A percentile compares a stretch with the other conserved stretches of the same genome.
These are phyloP conservation scores for Prenolepis imparis DNA, from an alignment of 2,888 invertebrate genomes.

Conservation along the genomic window DNA sequence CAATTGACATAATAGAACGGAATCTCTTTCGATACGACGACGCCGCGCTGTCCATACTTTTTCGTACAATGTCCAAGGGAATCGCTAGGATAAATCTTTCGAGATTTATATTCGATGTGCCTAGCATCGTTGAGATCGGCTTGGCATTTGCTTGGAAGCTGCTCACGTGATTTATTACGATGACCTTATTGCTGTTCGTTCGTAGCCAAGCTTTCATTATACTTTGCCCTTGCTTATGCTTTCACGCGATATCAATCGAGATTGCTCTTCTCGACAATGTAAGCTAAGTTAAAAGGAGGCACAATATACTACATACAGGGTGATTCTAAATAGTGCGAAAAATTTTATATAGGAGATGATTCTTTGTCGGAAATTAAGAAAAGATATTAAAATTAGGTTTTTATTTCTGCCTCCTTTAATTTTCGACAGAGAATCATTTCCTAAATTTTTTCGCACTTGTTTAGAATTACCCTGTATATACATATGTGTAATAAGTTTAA, in stretches of 20 bases:
- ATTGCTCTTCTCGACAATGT: background rate
- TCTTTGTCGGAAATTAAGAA: too few relatives aligned
- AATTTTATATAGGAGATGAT: too few relatives aligned
- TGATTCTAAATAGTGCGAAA: too few relatives aligned
- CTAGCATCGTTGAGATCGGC: slow-evolving; percentile 51
- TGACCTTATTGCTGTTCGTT: slow-evolving; percentile 48
- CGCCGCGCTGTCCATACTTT: slow-evolving; percentile 26
- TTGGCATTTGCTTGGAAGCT: slow-evolving; percentile 66
- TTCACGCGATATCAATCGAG: background rate
- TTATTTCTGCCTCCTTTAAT: too few relatives aligned
- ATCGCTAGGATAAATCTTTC: slow-evolving; percentile 60
- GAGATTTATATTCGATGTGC: slow-evolving; percentile 61
- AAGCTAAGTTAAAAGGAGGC: background rate
- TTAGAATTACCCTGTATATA: too few relatives aligned
- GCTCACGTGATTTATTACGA: slow-evolving; percentile 65
- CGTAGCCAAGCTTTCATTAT: slow-evolving; percentile 27
- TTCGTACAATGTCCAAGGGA: slow-evolving; percentile 8
- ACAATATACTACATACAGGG: background rate
- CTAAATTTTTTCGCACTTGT: too few relatives aligned
- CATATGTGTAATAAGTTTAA: slow-evolving; percentile 9
- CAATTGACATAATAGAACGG: slow-evolving; percentile 40
- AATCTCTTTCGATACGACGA: slow-evolving; percentile 17
- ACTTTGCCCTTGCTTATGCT: background rate
- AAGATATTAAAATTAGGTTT: too few relatives aligned
- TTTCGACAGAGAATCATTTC: too few relatives aligned